phyloP scores from a whole-genome alignment of 2,797 vertebrate species.

The Pelodytes ibericus region DNA sequence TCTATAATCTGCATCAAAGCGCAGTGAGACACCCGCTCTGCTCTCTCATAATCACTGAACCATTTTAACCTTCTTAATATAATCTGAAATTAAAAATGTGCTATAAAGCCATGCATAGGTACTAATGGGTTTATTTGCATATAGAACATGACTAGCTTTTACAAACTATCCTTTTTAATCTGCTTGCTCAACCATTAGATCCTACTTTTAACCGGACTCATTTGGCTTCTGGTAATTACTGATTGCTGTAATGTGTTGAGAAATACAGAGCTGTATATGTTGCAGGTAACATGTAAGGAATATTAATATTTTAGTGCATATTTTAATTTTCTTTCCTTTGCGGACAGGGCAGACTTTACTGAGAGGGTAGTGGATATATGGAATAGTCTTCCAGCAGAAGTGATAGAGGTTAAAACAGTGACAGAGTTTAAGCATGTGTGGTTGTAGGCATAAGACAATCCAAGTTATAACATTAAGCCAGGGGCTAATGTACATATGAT shows the following conservation, averaged over 20 bases:
- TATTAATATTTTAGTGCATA: neutral
- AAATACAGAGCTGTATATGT: neutral
- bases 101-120: neutral
- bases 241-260: constrained; percentile 6
- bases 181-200: neutral
- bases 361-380: no score
- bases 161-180: neutral
- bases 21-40: neutral
- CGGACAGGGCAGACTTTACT: no score
- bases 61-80: neutral
- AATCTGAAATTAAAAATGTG: neutral
- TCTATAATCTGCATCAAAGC: neutral
- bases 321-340: neutral
- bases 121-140: constrained; percentile 14
- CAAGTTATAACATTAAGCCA: no score
- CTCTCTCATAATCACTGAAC: neutral
- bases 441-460: no score
- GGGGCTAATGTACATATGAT: no score
- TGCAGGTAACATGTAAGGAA: neutral
- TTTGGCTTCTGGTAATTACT: constrained; percentile 10
- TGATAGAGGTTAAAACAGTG: no score
- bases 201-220: neutral
- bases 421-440: no score
- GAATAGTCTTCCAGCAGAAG: no score
- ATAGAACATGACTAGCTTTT: constrained; percentile 4